Evolutionary conservation across 2,113 vertebrate species (phyloP).

Genomic region (Tretioscincus oriximinensis): DNA sequence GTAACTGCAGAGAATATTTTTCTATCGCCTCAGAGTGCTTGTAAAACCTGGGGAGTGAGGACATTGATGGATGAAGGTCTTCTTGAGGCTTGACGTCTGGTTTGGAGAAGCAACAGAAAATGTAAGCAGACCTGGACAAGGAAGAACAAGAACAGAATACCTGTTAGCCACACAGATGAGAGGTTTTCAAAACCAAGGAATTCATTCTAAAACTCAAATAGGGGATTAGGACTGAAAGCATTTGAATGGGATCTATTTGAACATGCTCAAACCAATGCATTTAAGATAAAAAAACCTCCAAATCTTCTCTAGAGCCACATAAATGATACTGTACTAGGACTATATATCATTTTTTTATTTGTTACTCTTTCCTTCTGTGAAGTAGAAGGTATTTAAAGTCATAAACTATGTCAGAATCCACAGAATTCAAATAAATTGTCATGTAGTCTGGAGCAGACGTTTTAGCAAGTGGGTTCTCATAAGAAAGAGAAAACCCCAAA

Average conservation of each 20-base stretch:
- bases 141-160: constrained; percentile 30
- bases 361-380: neutral
- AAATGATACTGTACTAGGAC: neutral
- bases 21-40: constrained; percentile 45
- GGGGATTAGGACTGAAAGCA: constrained; percentile 38
- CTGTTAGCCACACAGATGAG: constrained; percentile 21
- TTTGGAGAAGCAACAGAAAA: constrained; percentile 50
- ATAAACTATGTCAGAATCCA: neutral
- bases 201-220: constrained; percentile 23
- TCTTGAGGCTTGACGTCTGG: constrained; percentile 55
- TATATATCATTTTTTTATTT: neutral
- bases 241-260: constrained; percentile 5
- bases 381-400: rapidly evolving
- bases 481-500: no score
- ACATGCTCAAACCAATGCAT: neutral
- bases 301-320: constrained; percentile 6
- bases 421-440: no score
- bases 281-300: constrained; percentile 1
- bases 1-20: constrained; percentile 58
- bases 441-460: no score
- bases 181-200: constrained; percentile 33
- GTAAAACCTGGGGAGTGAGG: constrained; percentile 47
- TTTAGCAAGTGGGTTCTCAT: no score
- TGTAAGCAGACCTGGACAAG: constrained; percentile 36
- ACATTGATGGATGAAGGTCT: constrained; percentile 61